phyloP scores from a whole-genome alignment of 2,888 invertebrate species.

The Melipona bicolor region DNA sequence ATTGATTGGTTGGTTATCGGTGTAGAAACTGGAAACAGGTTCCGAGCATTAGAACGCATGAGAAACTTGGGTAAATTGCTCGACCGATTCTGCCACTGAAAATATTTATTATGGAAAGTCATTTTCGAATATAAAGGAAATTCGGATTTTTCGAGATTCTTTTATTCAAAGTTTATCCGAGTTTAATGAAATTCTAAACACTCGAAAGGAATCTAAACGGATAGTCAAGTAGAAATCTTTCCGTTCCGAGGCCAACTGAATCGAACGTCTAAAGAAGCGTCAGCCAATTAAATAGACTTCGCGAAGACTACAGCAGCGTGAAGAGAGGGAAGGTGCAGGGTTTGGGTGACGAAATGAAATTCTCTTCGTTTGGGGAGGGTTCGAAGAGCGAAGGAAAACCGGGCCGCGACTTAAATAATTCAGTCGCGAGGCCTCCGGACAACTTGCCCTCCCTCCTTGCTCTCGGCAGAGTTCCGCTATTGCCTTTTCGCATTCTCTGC shows the following conservation, averaged over 20 bases:
- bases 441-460: constrained; percentile 58
- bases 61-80: background rate
- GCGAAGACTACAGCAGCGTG: background rate
- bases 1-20: constrained; percentile 26
- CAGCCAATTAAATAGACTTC: constrained; percentile 67
- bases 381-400: constrained; percentile 49
- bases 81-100: background rate
- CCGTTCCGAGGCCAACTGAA: too few species aligned
- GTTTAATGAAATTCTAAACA: too few species aligned
- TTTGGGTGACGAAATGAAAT: constrained; percentile 65
- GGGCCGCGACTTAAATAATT: constrained; percentile 78
- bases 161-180: too few species aligned
- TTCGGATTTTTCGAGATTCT: too few species aligned
- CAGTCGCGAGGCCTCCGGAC: constrained; percentile 70
- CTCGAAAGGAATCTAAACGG: too few species aligned
- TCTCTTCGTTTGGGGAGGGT: constrained; percentile 54
- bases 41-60: constrained; percentile 17
- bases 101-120: too few species aligned
- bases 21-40: constrained; percentile 44
- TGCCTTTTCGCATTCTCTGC: constrained; percentile 65
- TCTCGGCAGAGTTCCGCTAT: constrained; percentile 44
- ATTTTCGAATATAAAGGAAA: too few species aligned
- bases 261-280: background rate
- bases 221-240: too few species aligned
- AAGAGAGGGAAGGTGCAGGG: background rate